Base-by-base conservation (phyloP, 2,113 vertebrate genomes). In the Symphodus melops region DNA sequence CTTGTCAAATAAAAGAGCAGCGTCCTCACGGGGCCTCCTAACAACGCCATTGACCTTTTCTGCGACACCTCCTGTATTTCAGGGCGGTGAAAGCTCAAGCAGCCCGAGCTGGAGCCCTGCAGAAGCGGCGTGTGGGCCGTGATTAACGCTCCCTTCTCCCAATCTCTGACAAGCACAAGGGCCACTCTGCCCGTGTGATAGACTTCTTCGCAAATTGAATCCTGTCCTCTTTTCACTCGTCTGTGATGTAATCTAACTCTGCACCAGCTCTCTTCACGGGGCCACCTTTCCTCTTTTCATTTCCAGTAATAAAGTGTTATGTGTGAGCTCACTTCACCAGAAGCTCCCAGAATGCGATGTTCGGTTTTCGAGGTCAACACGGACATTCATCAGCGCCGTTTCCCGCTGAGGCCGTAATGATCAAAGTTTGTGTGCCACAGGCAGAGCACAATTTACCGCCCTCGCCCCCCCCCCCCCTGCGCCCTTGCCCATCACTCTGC, bases 151-250 rank as follows among this genome's bases (percentile, higher is more conserved):
- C 72, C 64, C 25, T 75, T 60, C 74, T 72, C 76, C 85, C 89
- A 93, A 91, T 92, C 86, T 92, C 81, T 91, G 91, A 93, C 92
- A 91, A 77, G 83, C 91, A 93, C 85, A 83, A 82, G 83, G 84
- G 84, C 89, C 87, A 76, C 84, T 89, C 83, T 67, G 58, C 78
- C 85, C 9, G 71, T 36, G 82, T 91, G 91, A 92, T 91, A 90
- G 85, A 92, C 90, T 85, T 84, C 82, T 76, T 81, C 71, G 82
- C 72, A 92, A 93, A 93, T 91, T 92, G 89, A 89, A 92, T 92
- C 86, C 87, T 76, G 72, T 70, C 42, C 71, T 72, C 75, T 76
- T 72, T 74, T 75, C 72, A 84, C 80, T 85, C 75, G 72, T 59
- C 73, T 69, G 72, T 85, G 90, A 91, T 90, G 81, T 86, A 89